Evolutionary conservation across 2,888 invertebrate species (phyloP), one percentile per base, ranked within the genome.

Genomic region (Vannuccia rotundouncinata): DNA sequence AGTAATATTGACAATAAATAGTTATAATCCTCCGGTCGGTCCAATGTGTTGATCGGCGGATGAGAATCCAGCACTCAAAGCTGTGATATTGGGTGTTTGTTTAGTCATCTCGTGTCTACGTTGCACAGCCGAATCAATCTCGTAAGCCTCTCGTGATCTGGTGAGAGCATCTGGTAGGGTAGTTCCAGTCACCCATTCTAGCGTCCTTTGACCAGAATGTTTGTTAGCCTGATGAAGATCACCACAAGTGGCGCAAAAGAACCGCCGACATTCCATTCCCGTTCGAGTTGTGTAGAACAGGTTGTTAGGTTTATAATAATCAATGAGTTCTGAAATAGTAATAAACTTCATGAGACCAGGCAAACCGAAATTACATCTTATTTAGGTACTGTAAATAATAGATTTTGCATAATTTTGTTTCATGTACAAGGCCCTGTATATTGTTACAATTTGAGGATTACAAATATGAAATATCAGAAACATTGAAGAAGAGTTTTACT

Each of bases 181-280:
- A 0, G 80, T 80, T 0, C 80, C 80, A 28, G 77, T 80, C 13
- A 80, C 10, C 59, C 60, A 80, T 31, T 80, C 80, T 22, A 80
- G 45, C n/a, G 1, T 29, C 28, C 80, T 31, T 59, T 80, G 29
- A 1, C 45, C 13, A 10, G n/a, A 1, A 29, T 77, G 25, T 22
- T 13, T 25, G 17, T 80, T 78, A n/a, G 79, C 25, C 28, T 1
- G 0, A 78, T 80, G 80, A 0, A 80, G 81, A 13, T 31, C 59
- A 22, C 80, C 80, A 59, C 80, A 80, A 10, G 80, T 80, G n/a
- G 45, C 79, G 59, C 79, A 79, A n/a, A 59, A 80, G 25, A 27
- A 80, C 25, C 80, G 80, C 25, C 60, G n/a, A 30, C 80, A 80
- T 28, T 80, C 78, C 79, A 80, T 79, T 1, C 80, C 80, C 5